Base-by-base conservation (phyloP, 2,797 vertebrate genomes). In the Falco cherrug region DNA sequence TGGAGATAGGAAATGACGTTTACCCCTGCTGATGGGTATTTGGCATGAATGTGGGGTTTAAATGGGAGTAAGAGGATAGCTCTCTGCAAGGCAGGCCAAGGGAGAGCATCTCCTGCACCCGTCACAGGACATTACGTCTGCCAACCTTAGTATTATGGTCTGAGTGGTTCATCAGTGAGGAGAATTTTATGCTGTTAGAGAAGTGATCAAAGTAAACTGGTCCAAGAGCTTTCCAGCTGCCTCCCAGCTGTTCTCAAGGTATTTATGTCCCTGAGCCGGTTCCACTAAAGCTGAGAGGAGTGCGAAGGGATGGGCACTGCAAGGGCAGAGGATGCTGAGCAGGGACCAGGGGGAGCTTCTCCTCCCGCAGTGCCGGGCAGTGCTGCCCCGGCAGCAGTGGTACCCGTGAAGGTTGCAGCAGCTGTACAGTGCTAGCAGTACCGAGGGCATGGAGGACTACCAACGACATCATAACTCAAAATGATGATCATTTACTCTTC, bases 341-440 rank as follows among this genome's bases (percentile, higher is more conserved):
- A 0, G 1, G 47, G 20, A 37, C 29, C 13, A 2, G 25, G 56
- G 21, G 75, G 21, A 75, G 24, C 37, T n/a, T 35, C 20, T 50
- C 54, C 59, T 56, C 48, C 10, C 6, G 2, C 8, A 1, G 25
- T 14, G 35, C 70, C 45, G 12, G 57, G 57, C 57, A 76, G 25
- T 28, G 60, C 35, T 50, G 5, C 45, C 43, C 16, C 0, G 5
- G 22, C n/a, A n/a, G 31, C 11, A 0, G 22, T 14, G 33, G 5
- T 31, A 11, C 2, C 1, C 60, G 3, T 37, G 35, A 25, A 31
- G 31, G 13, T 13, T 18, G 45, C 13, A 56, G 60, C 41, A 48
- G 50, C 9, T 48, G 39, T 13, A 28, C 67, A 5, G 57, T 31
- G 31, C 28, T n/a, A 7, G 51, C 33, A 26, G 43, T 8, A 15